Percentiles rank a stretch among this genome's conserved stretches.
These are phyloP conservation scores for Acleris literana DNA, from an alignment of 2,888 invertebrate genomes.

Conservation along the genomic window DNA sequence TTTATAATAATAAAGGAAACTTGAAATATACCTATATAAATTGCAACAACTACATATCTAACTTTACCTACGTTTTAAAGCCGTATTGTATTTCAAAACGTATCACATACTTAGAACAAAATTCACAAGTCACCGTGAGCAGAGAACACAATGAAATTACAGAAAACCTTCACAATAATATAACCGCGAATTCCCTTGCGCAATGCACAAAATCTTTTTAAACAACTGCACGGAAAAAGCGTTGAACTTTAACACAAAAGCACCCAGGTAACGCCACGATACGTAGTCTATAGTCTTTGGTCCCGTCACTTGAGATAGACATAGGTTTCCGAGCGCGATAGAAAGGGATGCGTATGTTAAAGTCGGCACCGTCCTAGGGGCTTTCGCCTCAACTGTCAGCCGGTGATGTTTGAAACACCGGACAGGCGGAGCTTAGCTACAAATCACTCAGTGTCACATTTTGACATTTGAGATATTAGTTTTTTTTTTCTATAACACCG, in stretches of 20 bases:
- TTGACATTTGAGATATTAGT: constrained; percentile 85
- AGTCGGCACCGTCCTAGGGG: constrained; percentile 72
- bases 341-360: constrained; percentile 71
- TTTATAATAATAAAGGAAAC: too few relatives aligned
- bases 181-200: constrained; percentile 56
- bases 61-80: too few relatives aligned
- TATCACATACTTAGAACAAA: constrained; percentile 1
- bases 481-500: constrained; percentile 82
- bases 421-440: constrained; percentile 85
- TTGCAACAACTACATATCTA: too few relatives aligned
- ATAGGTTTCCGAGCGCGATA: constrained; percentile 54
- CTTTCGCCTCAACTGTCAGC: constrained; percentile 82
- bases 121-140: constrained; percentile 47
- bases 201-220: constrained; percentile 68
- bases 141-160: constrained; percentile 42
- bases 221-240: constrained; percentile 76
- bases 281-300: constrained; percentile 77
- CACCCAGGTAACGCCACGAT: constrained; percentile 78
- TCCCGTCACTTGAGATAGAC: constrained; percentile 65
- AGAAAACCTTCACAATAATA: constrained; percentile 48
- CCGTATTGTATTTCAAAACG: too few relatives aligned
- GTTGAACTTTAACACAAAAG: constrained; percentile 82
- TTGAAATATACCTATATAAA: too few relatives aligned
- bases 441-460: constrained; percentile 85
- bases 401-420: constrained; percentile 84